Base-by-base conservation (phyloP, 1,140 invertebrate species). In the Leptopilina clavipes region DNA sequence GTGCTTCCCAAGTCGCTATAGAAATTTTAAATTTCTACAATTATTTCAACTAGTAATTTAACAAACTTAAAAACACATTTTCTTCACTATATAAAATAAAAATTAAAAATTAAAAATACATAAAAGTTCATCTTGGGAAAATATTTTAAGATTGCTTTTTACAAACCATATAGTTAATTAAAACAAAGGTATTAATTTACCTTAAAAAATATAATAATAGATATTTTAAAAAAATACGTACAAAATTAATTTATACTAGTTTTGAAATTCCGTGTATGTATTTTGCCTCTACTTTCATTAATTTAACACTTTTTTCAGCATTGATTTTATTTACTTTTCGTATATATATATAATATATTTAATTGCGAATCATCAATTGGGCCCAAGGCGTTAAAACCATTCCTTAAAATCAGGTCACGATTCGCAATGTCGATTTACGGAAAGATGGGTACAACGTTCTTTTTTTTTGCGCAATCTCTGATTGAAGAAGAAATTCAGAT, bases 401-500 rank as follows among this genome's bases (percentile, higher is more conserved):
- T n/a, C 59, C 14, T 65, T 22, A 65, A 65, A 65, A 65, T 37
- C 19, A 65, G 59, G 59, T 65, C 59, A 65, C 59, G 59, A 65
- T 65, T 65, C 59, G 6, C 3, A 65, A 65, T 65, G 59, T 31
- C 22, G 25, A 65, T 31, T 65, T 37, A 65, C 59, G n/a, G 25
- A 31, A 65, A 65, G 59, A 65, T 65, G 59, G 25, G 25, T 31
- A 37, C 14, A 1, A 59, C 56, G 25, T 6, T 40, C 8, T 9
- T 40, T 65, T n/a, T 31, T 65, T 65, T 75, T 75, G 25, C 74
- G 74, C 59, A 44, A 76, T 72, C 52, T 11, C 14, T 71, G 25
- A 76, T 72, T 76, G 75, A 71, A 31, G 75, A 71, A 31, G 48
- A 72, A 52, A 76, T 76, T 72, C 75, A 72, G 75, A 76, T 76